Conservation (phyloP, 2,888 invertebrate genomes). For the Beris chalybata region DNA sequence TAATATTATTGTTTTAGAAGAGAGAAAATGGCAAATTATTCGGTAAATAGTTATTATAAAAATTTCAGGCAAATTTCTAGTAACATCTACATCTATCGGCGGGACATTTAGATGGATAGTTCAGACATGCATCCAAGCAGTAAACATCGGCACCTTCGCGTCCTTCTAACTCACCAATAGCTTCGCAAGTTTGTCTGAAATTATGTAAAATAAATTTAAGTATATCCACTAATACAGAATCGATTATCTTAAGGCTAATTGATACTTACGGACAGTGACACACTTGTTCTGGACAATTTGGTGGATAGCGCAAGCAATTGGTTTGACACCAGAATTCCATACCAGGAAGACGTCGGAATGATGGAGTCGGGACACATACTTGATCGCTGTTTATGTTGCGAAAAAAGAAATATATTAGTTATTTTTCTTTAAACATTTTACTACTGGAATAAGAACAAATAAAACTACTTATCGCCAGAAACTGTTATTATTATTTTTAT, state of each 20-base stretch:
- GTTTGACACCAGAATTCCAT: constrained; percentile 83
- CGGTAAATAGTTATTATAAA: too few species aligned
- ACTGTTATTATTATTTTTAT: too few species aligned
- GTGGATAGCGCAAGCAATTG: constrained; percentile 84
- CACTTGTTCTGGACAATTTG: constrained; percentile 75
- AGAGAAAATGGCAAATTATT: constrained; percentile 19
- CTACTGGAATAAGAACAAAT: not conserved
- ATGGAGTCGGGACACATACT: constrained; percentile 70
- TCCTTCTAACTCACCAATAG: constrained; percentile 74
- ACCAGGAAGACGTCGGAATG: constrained; percentile 70
- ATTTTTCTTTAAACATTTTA: not conserved
- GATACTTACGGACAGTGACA: constrained; percentile 82
- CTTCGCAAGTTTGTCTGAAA: constrained; percentile 77
- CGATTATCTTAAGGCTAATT: not conserved
- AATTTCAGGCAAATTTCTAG: constrained; percentile 47
- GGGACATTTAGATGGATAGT: constrained; percentile 74
- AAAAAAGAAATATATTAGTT: not conserved
- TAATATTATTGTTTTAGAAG: not conserved
- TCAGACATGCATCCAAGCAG: constrained; percentile 84
- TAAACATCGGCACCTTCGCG: constrained; percentile 77
- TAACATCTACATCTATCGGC: constrained; percentile 72
- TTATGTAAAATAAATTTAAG: not conserved
- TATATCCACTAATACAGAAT: not conserved
- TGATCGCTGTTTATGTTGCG: constrained; percentile 65
- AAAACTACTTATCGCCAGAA: not conserved